Conservation (phyloP, 2,888 invertebrate genomes). For the Microctonus aethiopoides region DNA sequence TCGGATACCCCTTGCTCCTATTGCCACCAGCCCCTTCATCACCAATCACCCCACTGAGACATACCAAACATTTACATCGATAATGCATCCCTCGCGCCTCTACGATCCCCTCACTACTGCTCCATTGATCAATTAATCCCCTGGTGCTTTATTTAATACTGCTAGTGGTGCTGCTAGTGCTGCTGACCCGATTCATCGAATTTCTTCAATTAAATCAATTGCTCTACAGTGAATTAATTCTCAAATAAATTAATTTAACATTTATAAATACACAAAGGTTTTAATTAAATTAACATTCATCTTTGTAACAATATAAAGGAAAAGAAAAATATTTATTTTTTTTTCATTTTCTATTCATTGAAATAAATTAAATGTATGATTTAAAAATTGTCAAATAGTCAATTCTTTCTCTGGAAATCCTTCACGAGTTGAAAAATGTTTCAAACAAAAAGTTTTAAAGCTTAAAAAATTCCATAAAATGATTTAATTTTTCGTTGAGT, state of each 20-base stretch:
- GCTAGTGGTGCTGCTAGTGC: neutral
- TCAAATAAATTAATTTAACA: neutral
- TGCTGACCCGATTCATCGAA: neutral
- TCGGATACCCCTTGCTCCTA: neutral
- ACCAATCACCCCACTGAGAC: neutral
- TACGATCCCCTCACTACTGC: neutral
- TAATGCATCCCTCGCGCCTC: conserved; percentile 13
- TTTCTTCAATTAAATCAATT: conserved; percentile 1
- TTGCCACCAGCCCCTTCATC: conserved; percentile 5
- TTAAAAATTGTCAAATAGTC: too few relatives aligned
- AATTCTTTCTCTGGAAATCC: too few relatives aligned
- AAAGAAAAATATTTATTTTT: too few relatives aligned
- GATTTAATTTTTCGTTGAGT: too few relatives aligned
- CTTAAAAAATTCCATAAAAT: too few relatives aligned
- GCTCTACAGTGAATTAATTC: neutral
- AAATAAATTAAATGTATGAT: too few relatives aligned
- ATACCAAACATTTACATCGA: conserved; percentile 27
- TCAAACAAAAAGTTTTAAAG: too few relatives aligned
- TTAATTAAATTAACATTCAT: neutral
- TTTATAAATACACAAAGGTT: neutral
- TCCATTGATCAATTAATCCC: neutral
- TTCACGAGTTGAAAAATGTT: too few relatives aligned
- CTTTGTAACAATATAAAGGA: neutral
- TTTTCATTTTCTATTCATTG: too few relatives aligned
- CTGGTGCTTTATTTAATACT: conserved; percentile 2